phyloP scores from a whole-genome alignment of 2,113 vertebrate species.

The Mastomys coucha region DNA sequence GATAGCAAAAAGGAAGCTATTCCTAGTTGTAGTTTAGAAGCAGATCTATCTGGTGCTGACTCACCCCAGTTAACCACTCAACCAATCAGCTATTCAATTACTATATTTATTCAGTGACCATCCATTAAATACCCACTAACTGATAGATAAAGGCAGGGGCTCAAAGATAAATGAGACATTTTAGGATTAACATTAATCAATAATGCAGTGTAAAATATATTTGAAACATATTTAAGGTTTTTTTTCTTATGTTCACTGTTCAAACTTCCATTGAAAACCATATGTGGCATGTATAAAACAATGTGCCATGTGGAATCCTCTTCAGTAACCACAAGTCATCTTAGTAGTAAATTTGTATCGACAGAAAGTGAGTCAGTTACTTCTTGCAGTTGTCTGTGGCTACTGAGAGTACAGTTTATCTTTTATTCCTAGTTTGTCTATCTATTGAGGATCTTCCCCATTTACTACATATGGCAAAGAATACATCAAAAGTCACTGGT shows the following conservation, averaged over 20 bases:
- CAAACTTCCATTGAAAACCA: not conserved
- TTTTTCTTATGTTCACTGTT: not conserved
- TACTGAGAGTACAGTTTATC: not conserved
- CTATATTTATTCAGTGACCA: slow-evolving; percentile 23
- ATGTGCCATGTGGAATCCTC: not conserved
- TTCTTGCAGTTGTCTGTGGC: not conserved
- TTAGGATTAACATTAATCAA: slow-evolving; percentile 24
- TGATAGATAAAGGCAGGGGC: not conserved
- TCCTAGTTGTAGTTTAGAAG: not conserved
- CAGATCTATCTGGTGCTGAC: not conserved
- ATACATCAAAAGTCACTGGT: not conserved
- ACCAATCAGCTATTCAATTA: not conserved
- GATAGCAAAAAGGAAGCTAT: not conserved
- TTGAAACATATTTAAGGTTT: not conserved
- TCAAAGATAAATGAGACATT: not conserved
- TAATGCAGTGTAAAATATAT: not conserved
- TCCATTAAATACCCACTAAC: not conserved
- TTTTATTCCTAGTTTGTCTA: not conserved
- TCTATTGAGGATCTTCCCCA: not conserved
- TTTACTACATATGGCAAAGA: slow-evolving; percentile 37
- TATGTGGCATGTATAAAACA: not conserved
- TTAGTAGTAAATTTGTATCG: not conserved
- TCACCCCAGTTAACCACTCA: not conserved
- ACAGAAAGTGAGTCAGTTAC: not conserved
- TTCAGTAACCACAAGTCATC: not conserved